Conservation (phyloP, 2,888 invertebrate species). For the Coenonympha arcania region DNA sequence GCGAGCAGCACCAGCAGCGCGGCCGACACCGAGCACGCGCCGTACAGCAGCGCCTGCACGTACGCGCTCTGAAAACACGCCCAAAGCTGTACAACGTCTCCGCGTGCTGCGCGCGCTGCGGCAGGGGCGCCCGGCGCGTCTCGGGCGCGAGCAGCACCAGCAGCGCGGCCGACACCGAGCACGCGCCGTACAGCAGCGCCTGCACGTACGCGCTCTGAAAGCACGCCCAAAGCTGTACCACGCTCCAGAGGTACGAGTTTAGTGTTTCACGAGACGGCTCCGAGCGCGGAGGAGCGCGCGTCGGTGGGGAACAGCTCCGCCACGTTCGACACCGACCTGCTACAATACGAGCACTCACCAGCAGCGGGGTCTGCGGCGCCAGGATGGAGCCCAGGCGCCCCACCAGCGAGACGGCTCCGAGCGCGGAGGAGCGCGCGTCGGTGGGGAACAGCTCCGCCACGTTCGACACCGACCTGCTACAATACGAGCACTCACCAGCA, state of each 20-base stretch:
- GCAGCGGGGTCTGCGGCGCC: constrained; percentile 80
- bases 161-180: constrained; percentile 57
- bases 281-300: constrained; percentile 77
- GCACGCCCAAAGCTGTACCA: background rate
- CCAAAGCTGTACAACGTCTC: constrained; percentile 30
- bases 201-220: constrained; percentile 48
- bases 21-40: constrained; percentile 49
- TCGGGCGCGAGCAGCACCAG: constrained; percentile 75
- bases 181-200: constrained; percentile 64
- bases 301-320: too few species aligned
- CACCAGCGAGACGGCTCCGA: constrained; percentile 78
- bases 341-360: constrained; percentile 57
- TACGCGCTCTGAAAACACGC: constrained; percentile 40
- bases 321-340: too few species aligned
- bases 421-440: constrained; percentile 76
- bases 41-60: constrained; percentile 66
- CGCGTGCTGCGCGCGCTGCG: constrained; percentile 69
- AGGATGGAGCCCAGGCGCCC: constrained; percentile 80
- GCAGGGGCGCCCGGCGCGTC: constrained; percentile 72
- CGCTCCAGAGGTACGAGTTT: too few species aligned
- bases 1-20: constrained; percentile 71
- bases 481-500: constrained; percentile 67
- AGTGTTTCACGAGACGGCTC: constrained; percentile 67
- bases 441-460: too few species aligned
- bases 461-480: too few species aligned